Base-by-base conservation (phyloP, 2,888 invertebrate species). In the Drosophila trichaetosa region DNA sequence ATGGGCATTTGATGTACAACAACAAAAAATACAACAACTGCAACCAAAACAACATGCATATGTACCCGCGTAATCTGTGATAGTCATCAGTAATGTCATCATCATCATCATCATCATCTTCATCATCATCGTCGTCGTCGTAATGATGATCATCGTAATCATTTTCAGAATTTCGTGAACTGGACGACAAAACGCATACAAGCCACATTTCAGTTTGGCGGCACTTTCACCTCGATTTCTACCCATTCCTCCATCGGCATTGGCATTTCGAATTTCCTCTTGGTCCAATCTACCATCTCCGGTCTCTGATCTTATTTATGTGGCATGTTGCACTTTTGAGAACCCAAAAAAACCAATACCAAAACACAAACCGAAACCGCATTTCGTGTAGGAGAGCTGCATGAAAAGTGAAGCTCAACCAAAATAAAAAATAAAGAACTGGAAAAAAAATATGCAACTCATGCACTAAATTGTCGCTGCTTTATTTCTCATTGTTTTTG, bases 401-500 rank as follows among this genome's bases (percentile, higher is more conserved):
- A 79, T 64, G 40, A 76, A 79, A 79, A 81, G 79, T 79, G 79
- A 79, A 79, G 78, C 51, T 34, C 53, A 29, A 27, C 33, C 36
- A 53, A 72, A 51, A 66, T 60, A 52, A 62, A 24, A 59, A 58
- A 54, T 71, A 59, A 86, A 83, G 89, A 36, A 52, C 36, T 36
- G 58, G 52, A 63, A 60, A 67, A 62, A 82, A 87, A 87, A 85
- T 85, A 85, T 87, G 86, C 86, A 87, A 87, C 77, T 87, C 86
- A 87, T 90, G 90, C 90, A 88, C 81, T 87, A 87, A 87, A 87
- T 90, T 87, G 90, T 86, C 90, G 86, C 83, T 84, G 89, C 78
- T 85, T 89, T 85, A 89, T 89, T 87, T 89, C 87, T 84, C 85
- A 84, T 85, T 85, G 89, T 85, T 77, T 86, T 57, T 85, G 87